Base-by-base conservation (phyloP, 2,797 vertebrate species). In the Poeciliopsis presidionis region DNA sequence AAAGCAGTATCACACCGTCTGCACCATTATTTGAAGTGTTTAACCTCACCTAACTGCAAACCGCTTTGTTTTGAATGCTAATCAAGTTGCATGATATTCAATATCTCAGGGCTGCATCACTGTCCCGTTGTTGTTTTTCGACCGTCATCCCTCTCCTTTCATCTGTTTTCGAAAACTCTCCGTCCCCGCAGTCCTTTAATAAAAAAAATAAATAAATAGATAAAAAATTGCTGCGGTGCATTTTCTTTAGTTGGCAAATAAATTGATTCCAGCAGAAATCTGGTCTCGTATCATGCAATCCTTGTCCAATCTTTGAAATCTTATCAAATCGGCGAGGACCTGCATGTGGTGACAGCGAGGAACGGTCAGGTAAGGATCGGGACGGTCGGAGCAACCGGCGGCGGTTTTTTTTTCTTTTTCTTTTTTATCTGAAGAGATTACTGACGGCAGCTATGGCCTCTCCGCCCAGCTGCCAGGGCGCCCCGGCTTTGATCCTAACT, bases 401-500 rank as follows among this genome's bases (percentile, higher is more conserved):
- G 67, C 59, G 76, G 5, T 39, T 39, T 83, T 49, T 83, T 7
- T 41, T 41, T 83, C 7, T 20, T 49, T 78, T 84, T 82, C 18
- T 6, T 1, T 80, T 86, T 90, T 82, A 91, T 92, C 87, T 87
- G 83, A 82, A 75, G 33, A 87, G 90, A 92, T 92, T 89, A 87
- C 88, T 75, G 74, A 82, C 82, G 86, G 89, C 84, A 84, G 89
- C 73, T 49, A 4, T 85, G 84, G 78, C 85, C 86, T 86, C 84
- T 86, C 78, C 81, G 51, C 81, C n/a, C 57, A 28, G 79, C 87
- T 88, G 83, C 81, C 86, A 75, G 82, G 78, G 67, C 73, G 73
- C 76, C 86, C 81, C 65, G 36, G 53, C 90, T 92, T 91, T 93
- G 93, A 94, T 92, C 90, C 85, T 88, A 87, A 94, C 88, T 89